Percentiles rank a stretch among this genome's conserved stretches.
Evolutionary conservation across 2,113 vertebrate genomes (phyloP).

Genomic region (Peromyscus californicus): DNA sequence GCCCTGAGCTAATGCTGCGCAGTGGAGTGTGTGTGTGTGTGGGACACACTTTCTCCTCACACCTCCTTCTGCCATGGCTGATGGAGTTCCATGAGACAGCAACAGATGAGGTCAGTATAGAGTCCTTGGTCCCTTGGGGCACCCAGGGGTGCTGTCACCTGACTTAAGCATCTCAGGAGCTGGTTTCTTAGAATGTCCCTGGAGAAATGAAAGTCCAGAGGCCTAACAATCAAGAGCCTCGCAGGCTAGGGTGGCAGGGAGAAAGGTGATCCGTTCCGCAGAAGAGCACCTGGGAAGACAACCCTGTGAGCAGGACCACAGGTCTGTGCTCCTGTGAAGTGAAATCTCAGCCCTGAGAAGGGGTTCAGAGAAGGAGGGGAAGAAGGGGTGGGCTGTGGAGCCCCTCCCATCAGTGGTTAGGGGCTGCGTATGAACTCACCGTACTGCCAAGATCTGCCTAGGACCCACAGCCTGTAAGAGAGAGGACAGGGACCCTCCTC

Average conservation of each 20-base stretch:
- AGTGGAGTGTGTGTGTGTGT: neutral
- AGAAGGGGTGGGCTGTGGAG: too few species aligned
- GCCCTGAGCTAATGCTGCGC: rapidly evolving
- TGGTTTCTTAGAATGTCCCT: neutral
- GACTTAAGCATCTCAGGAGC: neutral
- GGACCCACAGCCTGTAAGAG: neutral
- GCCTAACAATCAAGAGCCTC: neutral
- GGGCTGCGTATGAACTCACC: neutral
- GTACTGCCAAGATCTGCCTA: neutral
- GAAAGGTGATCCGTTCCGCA: too few species aligned
- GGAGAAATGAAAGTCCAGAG: neutral
- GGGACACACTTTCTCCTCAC: neutral
- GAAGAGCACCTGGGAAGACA: neutral
- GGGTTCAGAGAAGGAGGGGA: neutral
- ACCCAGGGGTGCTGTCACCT: too few species aligned
- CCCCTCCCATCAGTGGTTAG: neutral
- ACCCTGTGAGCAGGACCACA: neutral
- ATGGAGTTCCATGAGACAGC: neutral
- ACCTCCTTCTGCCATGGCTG: neutral
- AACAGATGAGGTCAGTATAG: neutral
- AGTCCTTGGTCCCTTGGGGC: rapidly evolving
- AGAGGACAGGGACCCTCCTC: neutral
- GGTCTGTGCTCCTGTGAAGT: neutral
- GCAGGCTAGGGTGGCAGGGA: neutral
- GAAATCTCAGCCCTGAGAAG: too few species aligned